Percentiles rank a stretch among this genome's conserved stretches.
Evolutionary conservation across 1,140 invertebrate genomes (phyloP).

Genomic region (Nebria ingens): DNA sequence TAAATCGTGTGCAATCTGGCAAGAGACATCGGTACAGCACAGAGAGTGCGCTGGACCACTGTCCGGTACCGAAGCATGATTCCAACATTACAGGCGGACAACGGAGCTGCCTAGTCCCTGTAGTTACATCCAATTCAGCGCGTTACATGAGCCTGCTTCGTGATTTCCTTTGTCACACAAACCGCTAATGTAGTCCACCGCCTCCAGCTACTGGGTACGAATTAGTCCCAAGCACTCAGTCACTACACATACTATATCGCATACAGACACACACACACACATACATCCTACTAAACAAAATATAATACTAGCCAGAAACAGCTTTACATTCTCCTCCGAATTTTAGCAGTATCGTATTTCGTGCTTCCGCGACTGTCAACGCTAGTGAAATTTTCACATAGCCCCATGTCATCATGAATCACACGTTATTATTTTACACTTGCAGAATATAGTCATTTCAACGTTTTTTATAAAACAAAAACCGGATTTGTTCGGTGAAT

Average conservation of each 20-base stretch:
- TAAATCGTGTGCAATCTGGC: slow-evolving; percentile 6
- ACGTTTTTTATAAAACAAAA: too few species aligned
- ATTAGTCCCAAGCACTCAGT: slow-evolving; percentile 5
- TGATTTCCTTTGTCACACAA: slow-evolving; percentile 12
- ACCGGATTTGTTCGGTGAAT: not conserved
- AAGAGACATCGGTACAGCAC: not conserved
- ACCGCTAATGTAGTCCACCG: slow-evolving; percentile 13
- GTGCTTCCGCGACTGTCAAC: not conserved
- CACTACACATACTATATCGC: not conserved
- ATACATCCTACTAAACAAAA: slow-evolving; percentile 12
- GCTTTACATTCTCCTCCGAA: not conserved
- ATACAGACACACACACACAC: slow-evolving; percentile 10
- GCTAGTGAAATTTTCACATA: not conserved
- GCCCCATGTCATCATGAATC: not conserved
- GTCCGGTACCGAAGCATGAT: slow-evolving; percentile 13
- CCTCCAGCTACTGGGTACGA: slow-evolving; percentile 3
- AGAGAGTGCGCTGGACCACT: not conserved
- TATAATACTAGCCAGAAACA: not conserved
- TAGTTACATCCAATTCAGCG: slow-evolving; percentile 15
- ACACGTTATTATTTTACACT: not conserved
- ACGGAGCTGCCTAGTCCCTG: not conserved
- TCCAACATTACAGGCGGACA: slow-evolving; percentile 9
- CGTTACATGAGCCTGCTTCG: slow-evolving; percentile 12
- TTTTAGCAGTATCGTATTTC: not conserved
- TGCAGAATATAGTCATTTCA: not conserved